These are phyloP conservation scores for Egretta garzetta DNA, from an alignment of 2,113 vertebrate genomes.

Conservation along the genomic window DNA sequence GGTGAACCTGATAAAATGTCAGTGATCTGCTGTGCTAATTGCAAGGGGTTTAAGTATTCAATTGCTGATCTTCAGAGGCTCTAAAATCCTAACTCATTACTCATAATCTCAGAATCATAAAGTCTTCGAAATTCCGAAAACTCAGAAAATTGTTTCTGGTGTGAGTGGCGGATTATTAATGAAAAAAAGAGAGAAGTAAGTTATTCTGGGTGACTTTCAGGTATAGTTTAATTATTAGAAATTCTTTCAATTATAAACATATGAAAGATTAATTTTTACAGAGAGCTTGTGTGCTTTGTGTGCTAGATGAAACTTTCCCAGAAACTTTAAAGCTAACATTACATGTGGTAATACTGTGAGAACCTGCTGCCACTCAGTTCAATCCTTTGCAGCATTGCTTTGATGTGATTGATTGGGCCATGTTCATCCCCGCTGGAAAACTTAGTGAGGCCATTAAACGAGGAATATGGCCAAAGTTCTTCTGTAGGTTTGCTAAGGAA, in stretches of 20 bases:
- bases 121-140: not conserved
- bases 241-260: not conserved
- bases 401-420: not conserved
- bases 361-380: not conserved
- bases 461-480: not conserved
- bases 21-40: not conserved
- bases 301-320: not conserved
- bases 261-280: not conserved
- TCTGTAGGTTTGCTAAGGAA: not conserved
- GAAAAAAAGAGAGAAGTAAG: not conserved
- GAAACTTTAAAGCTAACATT: not conserved
- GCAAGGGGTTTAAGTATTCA: not conserved
- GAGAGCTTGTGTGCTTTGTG: not conserved
- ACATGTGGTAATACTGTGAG: not conserved
- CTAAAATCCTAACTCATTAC: not conserved
- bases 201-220: not conserved
- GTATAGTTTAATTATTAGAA: not conserved
- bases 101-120: not conserved
- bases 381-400: not conserved
- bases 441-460: not conserved
- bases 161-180: not conserved
- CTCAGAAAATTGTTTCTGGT: not conserved
- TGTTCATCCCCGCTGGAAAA: not conserved
- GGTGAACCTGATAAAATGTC: not conserved
- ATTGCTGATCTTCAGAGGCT: not conserved